Conservation (phyloP, 2,888 invertebrate species). For the Apeira syringaria region DNA sequence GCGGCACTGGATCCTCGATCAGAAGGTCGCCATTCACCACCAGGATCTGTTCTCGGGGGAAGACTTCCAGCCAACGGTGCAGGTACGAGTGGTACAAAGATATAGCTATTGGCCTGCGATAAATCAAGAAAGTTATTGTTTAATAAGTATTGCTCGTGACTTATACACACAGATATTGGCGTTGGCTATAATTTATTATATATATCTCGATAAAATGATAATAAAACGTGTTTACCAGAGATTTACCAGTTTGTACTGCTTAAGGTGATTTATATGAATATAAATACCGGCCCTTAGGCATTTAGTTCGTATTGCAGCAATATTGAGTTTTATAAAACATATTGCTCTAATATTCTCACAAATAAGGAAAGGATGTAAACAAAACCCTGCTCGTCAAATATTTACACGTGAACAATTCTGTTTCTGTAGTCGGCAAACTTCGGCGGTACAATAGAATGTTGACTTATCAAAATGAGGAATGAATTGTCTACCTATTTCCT, state of each 20-base stretch:
- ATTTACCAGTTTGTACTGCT: no score
- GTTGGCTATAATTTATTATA: no score
- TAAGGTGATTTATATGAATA: no score
- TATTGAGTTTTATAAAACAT: no score
- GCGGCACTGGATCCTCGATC: slow-evolving; percentile 94
- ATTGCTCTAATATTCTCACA: not conserved
- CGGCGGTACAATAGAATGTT: slow-evolving; percentile 16
- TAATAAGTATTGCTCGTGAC: no score
- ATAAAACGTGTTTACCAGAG: no score
- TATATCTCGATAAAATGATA: no score
- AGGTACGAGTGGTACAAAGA: slow-evolving; percentile 96
- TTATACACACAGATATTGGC: no score
- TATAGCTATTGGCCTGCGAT: slow-evolving; percentile 89
- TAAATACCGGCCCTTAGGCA: no score
- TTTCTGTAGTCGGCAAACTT: slow-evolving; percentile 7
- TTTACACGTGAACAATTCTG: slow-evolving; percentile 12
- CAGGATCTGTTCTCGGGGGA: slow-evolving; percentile 95
- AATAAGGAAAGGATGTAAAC: not conserved
- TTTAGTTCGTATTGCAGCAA: not conserved
- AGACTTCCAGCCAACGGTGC: slow-evolving; percentile 96
- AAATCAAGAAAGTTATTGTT: not conserved
- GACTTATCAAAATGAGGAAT: slow-evolving; percentile 11
- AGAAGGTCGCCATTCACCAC: slow-evolving; percentile 97
- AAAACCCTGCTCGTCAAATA: slow-evolving; percentile 13
- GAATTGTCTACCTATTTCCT: slow-evolving; percentile 1